Evolutionary conservation across 2,113 vertebrate genomes (phyloP), one percentile per base, ranked within the genome.

Genomic region (Hipposideros armiger): DNA sequence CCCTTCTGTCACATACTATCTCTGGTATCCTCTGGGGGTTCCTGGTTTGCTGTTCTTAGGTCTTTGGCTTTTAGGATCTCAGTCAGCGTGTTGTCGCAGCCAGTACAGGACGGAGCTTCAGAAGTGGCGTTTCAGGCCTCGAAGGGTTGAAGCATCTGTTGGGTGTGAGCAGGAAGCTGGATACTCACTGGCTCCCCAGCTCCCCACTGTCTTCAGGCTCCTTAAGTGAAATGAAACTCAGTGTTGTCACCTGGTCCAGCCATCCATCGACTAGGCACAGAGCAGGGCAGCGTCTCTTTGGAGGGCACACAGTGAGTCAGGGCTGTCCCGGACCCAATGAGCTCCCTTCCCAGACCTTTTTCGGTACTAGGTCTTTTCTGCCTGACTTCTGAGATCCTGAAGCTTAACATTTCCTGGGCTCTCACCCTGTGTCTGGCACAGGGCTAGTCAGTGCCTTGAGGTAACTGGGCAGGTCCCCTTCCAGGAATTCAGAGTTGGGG

Each of bases 351-450:
- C 42, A 62, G 81, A 50, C 64, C 4, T 88, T 85, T 77, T 15
- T n/a, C 86, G 82, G 67, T 70, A 82, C 58, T 74, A 47, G 69
- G 17, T 26, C n/a, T 77, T 93, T 81, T 58, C 72, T 95, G 36
- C 56, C 47, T 66, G 40, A 30, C 32, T 36, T 81, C 77, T 32
- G 52, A 73, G 42, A 26, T 24, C 11, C 28, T 50, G 40, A 8
- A 54, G 36, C 15, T 81, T 86, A 16, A 16, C 5, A 22, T 88
- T 90, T 82, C 60, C 81, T 80, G n/a, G 69, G 76, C 52, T 64
- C 67, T 16, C 20, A 19, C 30, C 14, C 3, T 73, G 50, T 83
- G 64, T 28, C 5, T 80, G 45, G 81, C 24, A 3, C 1, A 5
- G 40, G 17, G n/a, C 19, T 85, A n/a, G 16, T 54, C 52, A 50